Conservation (phyloP, 2,888 invertebrate species). For the Chrysolina haemoptera region DNA sequence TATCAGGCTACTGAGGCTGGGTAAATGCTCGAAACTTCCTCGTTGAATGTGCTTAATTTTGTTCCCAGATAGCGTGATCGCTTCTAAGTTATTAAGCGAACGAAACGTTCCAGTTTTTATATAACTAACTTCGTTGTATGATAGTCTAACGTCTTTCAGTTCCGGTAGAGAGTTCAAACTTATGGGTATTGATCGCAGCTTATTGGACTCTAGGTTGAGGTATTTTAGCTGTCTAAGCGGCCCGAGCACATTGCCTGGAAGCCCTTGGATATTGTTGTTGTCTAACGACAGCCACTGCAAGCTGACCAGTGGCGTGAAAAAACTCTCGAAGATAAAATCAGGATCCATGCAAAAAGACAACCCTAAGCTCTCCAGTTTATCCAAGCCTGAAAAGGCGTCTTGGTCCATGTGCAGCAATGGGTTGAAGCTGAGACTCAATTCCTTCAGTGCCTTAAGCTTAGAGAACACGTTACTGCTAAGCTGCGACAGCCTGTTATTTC, state of each 20-base stretch:
- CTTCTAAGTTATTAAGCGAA: conserved; percentile 81
- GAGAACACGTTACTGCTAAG: conserved; percentile 81
- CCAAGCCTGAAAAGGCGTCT: conserved; percentile 84
- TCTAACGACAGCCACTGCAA: conserved; percentile 89
- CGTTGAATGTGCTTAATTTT: conserved; percentile 80
- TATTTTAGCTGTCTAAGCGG: conserved; percentile 82
- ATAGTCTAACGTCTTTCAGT: conserved; percentile 84
- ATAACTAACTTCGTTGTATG: conserved; percentile 83
- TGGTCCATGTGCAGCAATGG: conserved; percentile 87
- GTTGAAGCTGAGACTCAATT: conserved; percentile 93
- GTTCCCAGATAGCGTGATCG: conserved; percentile 85
- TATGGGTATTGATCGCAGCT: conserved; percentile 79
- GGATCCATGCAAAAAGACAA: conserved; percentile 72
- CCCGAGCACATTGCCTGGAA: conserved; percentile 81
- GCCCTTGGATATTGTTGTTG: conserved; percentile 86
- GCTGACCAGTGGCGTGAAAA: conserved; percentile 81
- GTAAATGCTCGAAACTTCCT: conserved; percentile 83
- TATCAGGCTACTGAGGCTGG: conserved; percentile 85
- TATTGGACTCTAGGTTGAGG: conserved; percentile 89
- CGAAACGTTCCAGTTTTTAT: conserved; percentile 81
- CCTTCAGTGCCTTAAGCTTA: conserved; percentile 83
- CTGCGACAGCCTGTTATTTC: conserved; percentile 87
- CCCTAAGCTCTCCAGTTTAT: conserved; percentile 85
- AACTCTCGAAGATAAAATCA: conserved; percentile 80
- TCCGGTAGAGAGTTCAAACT: conserved; percentile 77